Percentiles rank a stretch among this genome's conserved stretches.
These are phyloP conservation scores for Caradrina clavipalpis DNA, from an alignment of 2,888 invertebrate species.

Conservation along the genomic window DNA sequence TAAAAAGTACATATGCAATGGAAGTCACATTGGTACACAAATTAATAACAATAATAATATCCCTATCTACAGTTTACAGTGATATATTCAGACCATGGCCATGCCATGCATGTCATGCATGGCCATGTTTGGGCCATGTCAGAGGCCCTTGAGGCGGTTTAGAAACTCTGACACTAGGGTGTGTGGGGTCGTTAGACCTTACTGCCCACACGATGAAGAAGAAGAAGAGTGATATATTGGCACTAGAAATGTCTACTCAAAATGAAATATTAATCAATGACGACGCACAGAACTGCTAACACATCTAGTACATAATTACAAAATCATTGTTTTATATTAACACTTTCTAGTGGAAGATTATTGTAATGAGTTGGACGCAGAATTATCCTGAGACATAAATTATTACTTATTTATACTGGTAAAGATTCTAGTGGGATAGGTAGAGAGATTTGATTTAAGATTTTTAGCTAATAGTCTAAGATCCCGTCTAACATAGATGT, in stretches of 20 bases:
- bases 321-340: slow-evolving; percentile 51
- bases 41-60: too few species aligned
- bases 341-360: slow-evolving; percentile 59
- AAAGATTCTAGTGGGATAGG: slow-evolving; percentile 9
- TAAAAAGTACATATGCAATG: too few species aligned
- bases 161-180: too few species aligned
- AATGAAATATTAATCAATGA: slow-evolving; percentile 44
- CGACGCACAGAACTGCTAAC: slow-evolving; percentile 5
- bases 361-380: slow-evolving; percentile 12
- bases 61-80: slow-evolving; percentile 7
- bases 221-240: slow-evolving; percentile 19
- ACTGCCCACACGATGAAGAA: too few species aligned
- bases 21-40: too few species aligned
- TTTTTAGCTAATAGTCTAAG: not conserved
- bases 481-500: too few species aligned
- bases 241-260: slow-evolving; percentile 1
- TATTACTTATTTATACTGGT: not conserved
- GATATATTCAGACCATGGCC: too few species aligned
- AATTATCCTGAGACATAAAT: slow-evolving; percentile 30
- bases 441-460: not conserved
- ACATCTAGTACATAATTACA: slow-evolving; percentile 30
- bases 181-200: too few species aligned
- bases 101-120: too few species aligned
- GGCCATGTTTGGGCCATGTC: too few species aligned
- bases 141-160: too few species aligned